phyloP scores from a whole-genome alignment of 2,113 vertebrate species.

The Gallinago paraguaiae region DNA sequence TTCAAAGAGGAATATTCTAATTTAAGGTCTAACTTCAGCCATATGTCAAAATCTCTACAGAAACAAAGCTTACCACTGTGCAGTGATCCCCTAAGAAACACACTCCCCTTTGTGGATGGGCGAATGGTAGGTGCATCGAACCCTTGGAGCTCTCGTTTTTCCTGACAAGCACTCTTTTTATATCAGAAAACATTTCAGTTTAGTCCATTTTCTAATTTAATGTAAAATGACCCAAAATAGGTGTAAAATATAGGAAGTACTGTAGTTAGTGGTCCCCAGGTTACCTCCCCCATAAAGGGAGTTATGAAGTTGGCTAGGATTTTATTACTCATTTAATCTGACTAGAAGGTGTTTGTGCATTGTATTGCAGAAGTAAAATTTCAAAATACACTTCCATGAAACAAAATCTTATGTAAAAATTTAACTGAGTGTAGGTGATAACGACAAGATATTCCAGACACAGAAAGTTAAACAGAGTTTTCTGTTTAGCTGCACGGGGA shows the following conservation, averaged over 20 bases:
- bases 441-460: not conserved
- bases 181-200: conserved; percentile 27
- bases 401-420: not conserved
- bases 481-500: not conserved
- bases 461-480: not conserved
- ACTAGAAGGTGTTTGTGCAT: not conserved
- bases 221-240: not conserved
- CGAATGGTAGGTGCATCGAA: conserved; percentile 50
- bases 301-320: not conserved
- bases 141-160: not conserved
- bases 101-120: conserved; percentile 64
- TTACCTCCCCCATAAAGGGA: not conserved
- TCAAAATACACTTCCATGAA: not conserved
- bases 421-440: not conserved
- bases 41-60: conserved; percentile 74
- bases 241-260: not conserved
- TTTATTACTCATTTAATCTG: not conserved
- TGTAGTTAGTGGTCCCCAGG: not conserved
- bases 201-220: not conserved
- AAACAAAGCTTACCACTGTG: conserved; percentile 79
- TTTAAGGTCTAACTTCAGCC: conserved; percentile 77
- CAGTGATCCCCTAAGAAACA: conserved; percentile 61
- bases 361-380: not conserved
- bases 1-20: conserved; percentile 79
- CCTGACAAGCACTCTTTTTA: conserved; percentile 32